Evolutionary conservation across 2,113 vertebrate genomes (phyloP).

Genomic region (Paradoxurus hermaphroditus): DNA sequence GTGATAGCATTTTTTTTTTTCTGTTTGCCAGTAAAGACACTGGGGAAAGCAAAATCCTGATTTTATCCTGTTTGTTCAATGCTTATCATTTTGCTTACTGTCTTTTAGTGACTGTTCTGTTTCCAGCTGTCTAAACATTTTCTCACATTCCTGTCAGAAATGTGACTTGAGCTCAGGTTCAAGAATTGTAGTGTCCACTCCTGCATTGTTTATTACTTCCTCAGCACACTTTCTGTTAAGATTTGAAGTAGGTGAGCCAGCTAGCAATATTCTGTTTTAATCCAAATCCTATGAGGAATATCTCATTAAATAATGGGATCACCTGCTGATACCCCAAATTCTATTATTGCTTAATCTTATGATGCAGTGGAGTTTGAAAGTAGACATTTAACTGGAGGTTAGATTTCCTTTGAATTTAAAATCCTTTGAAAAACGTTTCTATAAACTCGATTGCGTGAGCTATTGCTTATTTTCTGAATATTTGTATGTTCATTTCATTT

Average conservation of each 20-base stretch:
- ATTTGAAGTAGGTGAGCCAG: slow-evolving; percentile 12
- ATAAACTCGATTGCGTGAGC: not conserved
- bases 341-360: not conserved
- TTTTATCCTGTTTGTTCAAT: slow-evolving; percentile 69
- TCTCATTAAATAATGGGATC: not conserved
- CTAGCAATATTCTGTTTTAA: slow-evolving; percentile 22
- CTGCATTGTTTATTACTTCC: slow-evolving; percentile 72
- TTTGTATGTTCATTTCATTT: slow-evolving; percentile 33
- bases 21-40: slow-evolving; percentile 58
- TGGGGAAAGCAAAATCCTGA: slow-evolving; percentile 37
- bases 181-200: slow-evolving; percentile 30
- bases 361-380: not conserved
- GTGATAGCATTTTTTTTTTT: slow-evolving; percentile 55
- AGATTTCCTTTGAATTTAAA: not conserved
- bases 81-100: slow-evolving; percentile 64
- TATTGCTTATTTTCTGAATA: not conserved
- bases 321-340: not conserved
- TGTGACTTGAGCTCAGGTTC: slow-evolving; percentile 51
- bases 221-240: slow-evolving; percentile 39
- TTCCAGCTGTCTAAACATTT: slow-evolving; percentile 76
- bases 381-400: not conserved
- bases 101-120: slow-evolving; percentile 58
- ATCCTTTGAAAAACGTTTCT: not conserved
- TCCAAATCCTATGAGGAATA: not conserved
- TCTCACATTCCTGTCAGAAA: slow-evolving; percentile 64